Conservation (phyloP, 2,888 invertebrate genomes). For the Diaprepes abbreviatus region DNA sequence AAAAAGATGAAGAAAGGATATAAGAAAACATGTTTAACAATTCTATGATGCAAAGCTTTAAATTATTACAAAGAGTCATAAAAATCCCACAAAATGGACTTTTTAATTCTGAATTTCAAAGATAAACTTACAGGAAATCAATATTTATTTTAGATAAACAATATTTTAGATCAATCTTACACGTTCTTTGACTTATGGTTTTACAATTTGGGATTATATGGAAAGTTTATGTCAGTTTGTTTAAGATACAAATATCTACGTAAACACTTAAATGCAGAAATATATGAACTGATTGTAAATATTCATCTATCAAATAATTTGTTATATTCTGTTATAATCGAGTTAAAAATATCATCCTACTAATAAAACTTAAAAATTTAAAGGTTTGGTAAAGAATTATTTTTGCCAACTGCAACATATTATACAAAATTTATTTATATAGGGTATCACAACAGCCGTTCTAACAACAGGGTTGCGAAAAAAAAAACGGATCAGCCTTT, state of each 20-base stretch:
- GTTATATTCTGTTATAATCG: neutral
- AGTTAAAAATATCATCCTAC: no score
- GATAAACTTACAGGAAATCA: constrained; percentile 37
- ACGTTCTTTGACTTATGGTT: constrained; percentile 27
- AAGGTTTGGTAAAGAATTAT: no score
- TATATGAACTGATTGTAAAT: neutral
- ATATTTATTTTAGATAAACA: constrained; percentile 36
- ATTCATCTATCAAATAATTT: constrained; percentile 21
- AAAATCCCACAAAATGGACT: constrained; percentile 13
- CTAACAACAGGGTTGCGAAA: no score
- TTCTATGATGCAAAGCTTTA: constrained; percentile 9
- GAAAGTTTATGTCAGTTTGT: constrained; percentile 25
- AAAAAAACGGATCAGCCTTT: no score
- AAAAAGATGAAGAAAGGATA: constrained; percentile 13
- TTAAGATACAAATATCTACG: constrained; percentile 31
- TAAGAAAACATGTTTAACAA: constrained; percentile 2
- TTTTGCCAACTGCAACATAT: no score
- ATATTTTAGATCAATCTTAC: constrained; percentile 31
- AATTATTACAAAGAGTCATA: constrained; percentile 3
- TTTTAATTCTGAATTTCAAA: constrained; percentile 12
- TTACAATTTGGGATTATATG: constrained; percentile 29
- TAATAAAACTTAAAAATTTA: no score
- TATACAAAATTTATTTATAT: no score
- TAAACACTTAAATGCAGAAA: constrained; percentile 17
- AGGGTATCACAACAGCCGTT: no score